Evolutionary conservation across 30 jellyfish, hydroid and myxozoan genomes (phyloP).

Genomic region (Kudoa iwatai): DNA sequence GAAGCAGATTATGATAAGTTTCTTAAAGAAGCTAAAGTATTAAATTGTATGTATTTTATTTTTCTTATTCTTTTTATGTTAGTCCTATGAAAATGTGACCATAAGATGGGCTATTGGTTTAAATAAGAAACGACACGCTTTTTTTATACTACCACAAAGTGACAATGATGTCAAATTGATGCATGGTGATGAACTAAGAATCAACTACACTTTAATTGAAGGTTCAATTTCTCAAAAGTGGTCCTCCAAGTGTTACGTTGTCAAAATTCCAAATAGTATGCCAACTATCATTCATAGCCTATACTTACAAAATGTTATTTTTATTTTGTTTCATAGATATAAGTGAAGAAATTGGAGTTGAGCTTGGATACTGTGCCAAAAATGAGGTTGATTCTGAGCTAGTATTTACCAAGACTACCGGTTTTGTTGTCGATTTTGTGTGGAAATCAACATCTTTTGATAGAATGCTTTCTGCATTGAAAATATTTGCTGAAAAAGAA

Average conservation of each 20-base stretch:
- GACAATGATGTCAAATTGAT: slow-evolving; percentile 82
- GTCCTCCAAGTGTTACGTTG: slow-evolving; percentile 95
- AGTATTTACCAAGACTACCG: slow-evolving; percentile 1
- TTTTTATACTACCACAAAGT: slow-evolving; percentile 46
- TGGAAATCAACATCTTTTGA: slow-evolving; percentile 95
- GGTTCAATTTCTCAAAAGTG: too few species aligned
- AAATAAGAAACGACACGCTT: slow-evolving; percentile 71
- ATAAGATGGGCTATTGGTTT: slow-evolving; percentile 82
- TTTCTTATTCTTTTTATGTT: neutral
- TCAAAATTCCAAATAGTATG: slow-evolving; percentile 84
- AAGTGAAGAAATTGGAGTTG: slow-evolving; percentile 94
- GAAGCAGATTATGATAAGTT: slow-evolving; percentile 91
- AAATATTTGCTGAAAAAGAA: slow-evolving; percentile 72
- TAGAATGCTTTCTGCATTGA: slow-evolving; percentile 89
- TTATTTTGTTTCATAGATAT: slow-evolving; percentile 5
- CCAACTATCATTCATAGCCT: slow-evolving; percentile 1
- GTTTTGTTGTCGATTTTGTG: slow-evolving; percentile 70
- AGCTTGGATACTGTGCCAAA: too few species aligned
- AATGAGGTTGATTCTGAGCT: neutral
- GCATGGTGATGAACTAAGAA: slow-evolving; percentile 87
- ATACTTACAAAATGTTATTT: neutral
- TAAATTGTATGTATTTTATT: neutral
- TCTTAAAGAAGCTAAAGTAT: slow-evolving; percentile 62
- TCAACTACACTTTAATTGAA: too few species aligned
- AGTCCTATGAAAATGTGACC: slow-evolving; percentile 67